Evolutionary conservation across 2,113 vertebrate genomes (phyloP).

Genomic region (Bucco capensis): DNA sequence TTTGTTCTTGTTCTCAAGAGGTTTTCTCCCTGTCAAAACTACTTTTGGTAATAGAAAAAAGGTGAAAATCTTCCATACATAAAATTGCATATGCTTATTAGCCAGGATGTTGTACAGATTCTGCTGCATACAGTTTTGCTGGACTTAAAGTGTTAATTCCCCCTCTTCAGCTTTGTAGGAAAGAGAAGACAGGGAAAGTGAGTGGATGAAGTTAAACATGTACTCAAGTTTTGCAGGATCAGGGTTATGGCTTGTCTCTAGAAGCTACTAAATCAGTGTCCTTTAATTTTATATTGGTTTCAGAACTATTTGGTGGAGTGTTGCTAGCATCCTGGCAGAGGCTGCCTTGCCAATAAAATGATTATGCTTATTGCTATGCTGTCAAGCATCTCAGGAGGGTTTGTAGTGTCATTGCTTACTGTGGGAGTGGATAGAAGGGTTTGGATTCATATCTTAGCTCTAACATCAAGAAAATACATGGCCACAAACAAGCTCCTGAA

Average conservation of each 20-base stretch:
- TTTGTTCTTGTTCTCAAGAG: slow-evolving; percentile 12
- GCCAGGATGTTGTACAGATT: background rate
- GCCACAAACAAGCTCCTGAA: background rate
- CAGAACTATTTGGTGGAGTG: background rate
- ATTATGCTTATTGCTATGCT: background rate
- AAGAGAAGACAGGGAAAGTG: background rate
- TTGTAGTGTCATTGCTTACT: background rate
- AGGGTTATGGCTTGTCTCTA: background rate
- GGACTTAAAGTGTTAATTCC: background rate
- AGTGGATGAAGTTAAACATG: background rate
- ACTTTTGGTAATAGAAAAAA: slow-evolving; percentile 6
- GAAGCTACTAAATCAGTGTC: background rate
- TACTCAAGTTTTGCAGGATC: background rate
- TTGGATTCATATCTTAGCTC: background rate
- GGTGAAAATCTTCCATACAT: background rate
- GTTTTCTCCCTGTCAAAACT: background rate
- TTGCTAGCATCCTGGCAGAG: background rate
- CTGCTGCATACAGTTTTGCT: background rate
- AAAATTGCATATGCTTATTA: background rate
- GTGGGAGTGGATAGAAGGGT: background rate
- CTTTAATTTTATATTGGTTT: background rate
- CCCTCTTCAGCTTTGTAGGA: background rate
- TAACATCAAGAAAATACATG: background rate
- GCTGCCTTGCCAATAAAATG: background rate
- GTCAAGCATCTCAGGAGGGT: background rate